These are phyloP conservation scores for Montipora foliosa DNA, from an alignment of 64 coral and sea anemone species.

Conservation along the genomic window DNA sequence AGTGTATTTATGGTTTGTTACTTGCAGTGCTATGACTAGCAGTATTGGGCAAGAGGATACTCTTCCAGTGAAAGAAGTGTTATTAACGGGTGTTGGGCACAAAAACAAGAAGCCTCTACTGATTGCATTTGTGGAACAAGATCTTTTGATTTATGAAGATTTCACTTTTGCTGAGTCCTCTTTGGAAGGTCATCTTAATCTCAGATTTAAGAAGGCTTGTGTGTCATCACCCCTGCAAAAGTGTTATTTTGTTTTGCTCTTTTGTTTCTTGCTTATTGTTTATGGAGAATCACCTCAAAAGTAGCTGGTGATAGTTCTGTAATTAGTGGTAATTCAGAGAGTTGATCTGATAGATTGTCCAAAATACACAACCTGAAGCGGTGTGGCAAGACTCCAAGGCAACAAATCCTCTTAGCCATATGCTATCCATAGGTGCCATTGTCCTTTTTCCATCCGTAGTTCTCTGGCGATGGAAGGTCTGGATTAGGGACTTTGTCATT, in stretches of 20 bases:
- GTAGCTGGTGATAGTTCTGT: too few species aligned
- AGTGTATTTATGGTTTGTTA: too few species aligned
- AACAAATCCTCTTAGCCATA: too few species aligned
- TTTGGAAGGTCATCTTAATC: constrained; percentile 90
- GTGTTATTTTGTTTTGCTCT: too few species aligned
- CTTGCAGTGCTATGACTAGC: constrained; percentile 18
- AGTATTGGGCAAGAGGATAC: constrained; percentile 76
- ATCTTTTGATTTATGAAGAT: constrained; percentile 93
- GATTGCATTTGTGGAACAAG: constrained; percentile 91
- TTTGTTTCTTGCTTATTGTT: too few species aligned
- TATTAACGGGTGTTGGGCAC: constrained; percentile 88
- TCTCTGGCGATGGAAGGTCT: constrained; percentile 51
- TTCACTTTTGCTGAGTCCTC: constrained; percentile 83
- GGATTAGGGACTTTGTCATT: constrained; percentile 43
- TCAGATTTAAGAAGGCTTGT: constrained; percentile 89
- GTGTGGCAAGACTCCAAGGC: too few species aligned
- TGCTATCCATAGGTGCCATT: background rate
- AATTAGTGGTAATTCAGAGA: too few species aligned
- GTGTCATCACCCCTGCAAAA: too few species aligned
- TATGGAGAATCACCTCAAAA: too few species aligned
- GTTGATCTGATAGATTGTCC: too few species aligned
- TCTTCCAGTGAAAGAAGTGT: constrained; percentile 81
- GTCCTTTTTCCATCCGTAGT: constrained; percentile 17
- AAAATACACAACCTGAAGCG: too few species aligned
- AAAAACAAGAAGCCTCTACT: constrained; percentile 80